Evolutionary conservation across 1,140 invertebrate genomes (phyloP).

Genomic region (Dolichoris vasculosae): DNA sequence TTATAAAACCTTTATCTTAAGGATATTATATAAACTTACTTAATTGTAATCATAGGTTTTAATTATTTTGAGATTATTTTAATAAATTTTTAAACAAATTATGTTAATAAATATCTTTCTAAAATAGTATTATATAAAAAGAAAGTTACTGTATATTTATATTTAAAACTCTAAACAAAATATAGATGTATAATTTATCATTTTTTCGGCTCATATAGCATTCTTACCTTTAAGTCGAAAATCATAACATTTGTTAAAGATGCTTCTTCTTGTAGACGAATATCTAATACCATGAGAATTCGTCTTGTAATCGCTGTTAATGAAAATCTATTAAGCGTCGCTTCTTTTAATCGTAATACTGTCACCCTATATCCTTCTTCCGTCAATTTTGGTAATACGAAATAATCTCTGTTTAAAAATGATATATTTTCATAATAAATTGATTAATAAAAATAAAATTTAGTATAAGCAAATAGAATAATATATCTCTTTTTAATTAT

Average conservation of each 20-base stretch:
- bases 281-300: conserved; percentile 71
- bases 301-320: conserved; percentile 65
- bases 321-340: conserved; percentile 65
- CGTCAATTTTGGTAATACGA: conserved; percentile 69
- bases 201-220: too few relatives aligned
- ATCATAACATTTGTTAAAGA: conserved; percentile 71
- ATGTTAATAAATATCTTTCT: too few relatives aligned
- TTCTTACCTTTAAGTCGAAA: conserved; percentile 68
- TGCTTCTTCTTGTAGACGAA: conserved; percentile 66
- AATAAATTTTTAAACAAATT: too few relatives aligned
- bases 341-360: conserved; percentile 65
- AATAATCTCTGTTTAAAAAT: conserved; percentile 63
- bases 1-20: too few relatives aligned
- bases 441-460: not conserved
- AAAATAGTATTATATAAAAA: too few relatives aligned
- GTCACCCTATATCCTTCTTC: conserved; percentile 71
- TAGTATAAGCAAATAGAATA: not conserved
- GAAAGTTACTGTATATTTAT: too few relatives aligned
- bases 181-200: too few relatives aligned
- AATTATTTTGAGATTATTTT: too few relatives aligned
- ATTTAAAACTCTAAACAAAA: not conserved
- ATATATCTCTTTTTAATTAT: not conserved
- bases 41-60: too few relatives aligned
- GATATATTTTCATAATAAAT: not conserved
- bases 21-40: too few relatives aligned